These are phyloP conservation scores for Ascidia mentula DNA, from an alignment of 23 tunicate genomes.

Conservation along the genomic window DNA sequence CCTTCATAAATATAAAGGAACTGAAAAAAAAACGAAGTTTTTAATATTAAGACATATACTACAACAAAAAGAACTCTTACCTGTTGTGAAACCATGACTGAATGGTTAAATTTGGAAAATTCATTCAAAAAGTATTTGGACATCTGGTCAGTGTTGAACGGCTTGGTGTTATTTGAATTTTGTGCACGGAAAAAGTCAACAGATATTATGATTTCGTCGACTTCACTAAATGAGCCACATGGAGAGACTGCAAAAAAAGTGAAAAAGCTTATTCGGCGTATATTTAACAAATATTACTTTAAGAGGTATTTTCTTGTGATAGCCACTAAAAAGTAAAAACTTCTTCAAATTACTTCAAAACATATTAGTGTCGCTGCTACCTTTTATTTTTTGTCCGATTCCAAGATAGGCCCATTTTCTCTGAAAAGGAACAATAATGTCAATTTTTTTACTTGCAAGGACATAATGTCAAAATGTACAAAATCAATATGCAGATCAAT, in stretches of 20 bases:
- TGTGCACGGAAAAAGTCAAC: conserved; percentile 58
- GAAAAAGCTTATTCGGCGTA: background rate
- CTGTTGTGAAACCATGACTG: conserved; percentile 42
- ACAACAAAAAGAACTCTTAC: conserved; percentile 2
- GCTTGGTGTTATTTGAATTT: conserved; percentile 1
- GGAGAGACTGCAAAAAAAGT: conserved; percentile 20
- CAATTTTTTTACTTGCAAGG: background rate
- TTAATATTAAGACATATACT: background rate
- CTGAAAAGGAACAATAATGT: conserved; percentile 17
- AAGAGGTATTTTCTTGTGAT: background rate
- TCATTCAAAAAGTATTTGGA: conserved; percentile 19
- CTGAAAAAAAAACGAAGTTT: conserved; percentile 19
- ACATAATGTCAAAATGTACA: background rate
- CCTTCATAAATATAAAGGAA: conserved; percentile 10
- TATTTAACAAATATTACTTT: background rate
- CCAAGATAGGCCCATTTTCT: conserved; percentile 88
- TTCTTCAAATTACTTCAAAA: background rate
- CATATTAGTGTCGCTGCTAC: background rate
- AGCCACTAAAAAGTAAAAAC: background rate
- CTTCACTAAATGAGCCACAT: background rate
- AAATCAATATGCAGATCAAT: background rate
- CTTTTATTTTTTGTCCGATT: conserved; percentile 54
- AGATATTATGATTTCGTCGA: conserved; percentile 36
- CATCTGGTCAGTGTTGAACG: conserved; percentile 45
- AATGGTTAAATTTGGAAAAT: conserved; percentile 6